Conservation (phyloP, 2,113 vertebrate species). For the Spermophilus dauricus region DNA sequence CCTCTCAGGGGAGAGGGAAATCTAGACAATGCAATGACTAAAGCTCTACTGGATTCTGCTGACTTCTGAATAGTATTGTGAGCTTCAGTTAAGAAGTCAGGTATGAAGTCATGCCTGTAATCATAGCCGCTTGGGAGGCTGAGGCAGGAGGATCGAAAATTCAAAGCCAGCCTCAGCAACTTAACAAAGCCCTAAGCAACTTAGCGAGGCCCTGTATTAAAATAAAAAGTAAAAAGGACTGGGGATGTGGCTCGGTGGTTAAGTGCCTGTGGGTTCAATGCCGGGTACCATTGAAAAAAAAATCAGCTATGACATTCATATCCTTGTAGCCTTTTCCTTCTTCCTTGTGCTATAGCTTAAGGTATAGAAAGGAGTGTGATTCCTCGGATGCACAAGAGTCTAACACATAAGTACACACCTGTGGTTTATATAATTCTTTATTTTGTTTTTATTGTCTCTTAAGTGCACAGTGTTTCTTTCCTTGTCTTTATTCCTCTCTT, state of each 20-base stretch:
- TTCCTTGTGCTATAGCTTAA: fast-evolving
- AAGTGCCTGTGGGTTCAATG: no score
- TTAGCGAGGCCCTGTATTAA: no score
- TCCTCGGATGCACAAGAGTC: not conserved
- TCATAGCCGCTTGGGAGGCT: no score
- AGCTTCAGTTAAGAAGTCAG: not conserved
- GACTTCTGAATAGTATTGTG: not conserved
- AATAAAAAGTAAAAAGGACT: no score
- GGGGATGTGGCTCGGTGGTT: no score
- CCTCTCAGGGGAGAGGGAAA: not conserved
- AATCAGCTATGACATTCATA: not conserved
- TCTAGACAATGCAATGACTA: not conserved
- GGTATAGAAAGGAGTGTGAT: not conserved
- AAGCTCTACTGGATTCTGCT: not conserved
- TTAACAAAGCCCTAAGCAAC: no score
- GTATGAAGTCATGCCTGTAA: fast-evolving
- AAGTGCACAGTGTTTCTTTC: not conserved
- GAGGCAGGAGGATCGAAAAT: no score
- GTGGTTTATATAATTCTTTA: not conserved
- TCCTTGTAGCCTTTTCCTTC: not conserved
- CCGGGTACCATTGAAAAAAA: no score
- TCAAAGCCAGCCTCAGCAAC: no score
- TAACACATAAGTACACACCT: no score
- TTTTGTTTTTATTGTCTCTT: not conserved
- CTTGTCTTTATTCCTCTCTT: not conserved